Evolutionary conservation across 2,888 invertebrate genomes (phyloP).

Genomic region (Eilema depressum): DNA sequence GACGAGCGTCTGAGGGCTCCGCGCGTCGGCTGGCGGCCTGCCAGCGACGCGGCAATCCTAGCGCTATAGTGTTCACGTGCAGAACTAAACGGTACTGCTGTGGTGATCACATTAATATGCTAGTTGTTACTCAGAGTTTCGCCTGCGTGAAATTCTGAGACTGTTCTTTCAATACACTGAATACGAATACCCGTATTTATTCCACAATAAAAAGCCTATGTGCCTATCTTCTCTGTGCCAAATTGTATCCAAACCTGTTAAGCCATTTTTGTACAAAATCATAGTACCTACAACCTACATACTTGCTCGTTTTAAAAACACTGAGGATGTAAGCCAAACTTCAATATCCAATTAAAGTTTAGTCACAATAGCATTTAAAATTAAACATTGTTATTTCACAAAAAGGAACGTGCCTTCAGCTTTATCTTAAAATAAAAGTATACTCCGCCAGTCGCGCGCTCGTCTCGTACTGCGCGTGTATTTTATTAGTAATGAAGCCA

Average conservation of each 20-base stretch:
- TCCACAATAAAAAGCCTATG: background rate
- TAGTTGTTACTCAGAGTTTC: background rate
- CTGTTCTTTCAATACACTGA: background rate
- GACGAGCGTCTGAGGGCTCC: constrained; percentile 18
- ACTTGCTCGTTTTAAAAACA: background rate
- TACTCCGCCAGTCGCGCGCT: background rate
- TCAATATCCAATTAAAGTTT: background rate
- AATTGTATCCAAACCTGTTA: too few relatives aligned
- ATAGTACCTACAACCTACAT: too few relatives aligned
- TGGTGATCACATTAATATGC: background rate
- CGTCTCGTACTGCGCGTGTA: too few relatives aligned
- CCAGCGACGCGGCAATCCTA: background rate
- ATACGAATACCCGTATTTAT: background rate
- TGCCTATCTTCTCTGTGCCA: too few relatives aligned
- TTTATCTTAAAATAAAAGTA: background rate
- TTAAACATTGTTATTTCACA: background rate
- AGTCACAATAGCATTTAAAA: background rate
- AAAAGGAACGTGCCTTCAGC: background rate
- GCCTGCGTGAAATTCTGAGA: background rate
- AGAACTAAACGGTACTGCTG: background rate
- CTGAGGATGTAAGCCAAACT: background rate
- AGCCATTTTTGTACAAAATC: too few relatives aligned
- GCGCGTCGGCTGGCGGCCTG: constrained; percentile 9
- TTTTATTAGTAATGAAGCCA: constrained; percentile 5
- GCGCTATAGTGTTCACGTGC: background rate